phyloP scores from a whole-genome alignment of 2,113 vertebrate genomes.

The Sinocyclocheilus anshuiensis region DNA sequence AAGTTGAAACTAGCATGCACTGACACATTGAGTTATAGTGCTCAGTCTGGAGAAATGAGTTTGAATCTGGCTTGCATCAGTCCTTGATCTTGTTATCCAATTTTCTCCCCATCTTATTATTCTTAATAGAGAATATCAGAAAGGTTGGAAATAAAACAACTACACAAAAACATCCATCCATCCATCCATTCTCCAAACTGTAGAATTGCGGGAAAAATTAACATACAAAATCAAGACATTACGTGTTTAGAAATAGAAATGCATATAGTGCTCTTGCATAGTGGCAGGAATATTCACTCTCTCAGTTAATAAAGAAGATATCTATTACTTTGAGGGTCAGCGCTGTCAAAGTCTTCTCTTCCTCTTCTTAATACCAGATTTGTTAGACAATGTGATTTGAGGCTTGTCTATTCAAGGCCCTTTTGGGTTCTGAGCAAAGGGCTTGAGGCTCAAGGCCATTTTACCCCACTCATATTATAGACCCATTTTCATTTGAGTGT shows the following conservation, averaged over 20 bases:
- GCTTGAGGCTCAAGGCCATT: constrained; percentile 99
- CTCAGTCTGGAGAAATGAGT: neutral
- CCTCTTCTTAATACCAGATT: constrained; percentile 98
- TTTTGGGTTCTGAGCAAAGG: constrained; percentile 87
- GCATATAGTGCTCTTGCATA: neutral
- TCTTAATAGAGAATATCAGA: neutral
- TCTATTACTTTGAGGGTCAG: neutral
- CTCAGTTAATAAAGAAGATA: constrained; percentile 6
- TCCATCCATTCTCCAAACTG: neutral
- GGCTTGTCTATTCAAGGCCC: constrained; percentile 92
- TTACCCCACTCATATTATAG: constrained; percentile 98
- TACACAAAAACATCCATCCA: neutral
- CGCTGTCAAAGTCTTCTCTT: constrained; percentile 86
- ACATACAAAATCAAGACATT: neutral
- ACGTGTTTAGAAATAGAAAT: neutral
- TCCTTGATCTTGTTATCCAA: neutral
- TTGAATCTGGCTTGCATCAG: neutral
- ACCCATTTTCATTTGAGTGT: constrained; percentile 98
- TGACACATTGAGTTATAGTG: neutral
- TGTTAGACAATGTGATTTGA: constrained; percentile 99
- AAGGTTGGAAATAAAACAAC: neutral
- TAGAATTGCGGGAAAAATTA: too few species aligned
- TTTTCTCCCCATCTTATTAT: neutral
- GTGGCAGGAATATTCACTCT: neutral
- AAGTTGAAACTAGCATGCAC: neutral